These are phyloP conservation scores for Leuctra nigra DNA, from an alignment of 2,888 invertebrate genomes.

Conservation along the genomic window DNA sequence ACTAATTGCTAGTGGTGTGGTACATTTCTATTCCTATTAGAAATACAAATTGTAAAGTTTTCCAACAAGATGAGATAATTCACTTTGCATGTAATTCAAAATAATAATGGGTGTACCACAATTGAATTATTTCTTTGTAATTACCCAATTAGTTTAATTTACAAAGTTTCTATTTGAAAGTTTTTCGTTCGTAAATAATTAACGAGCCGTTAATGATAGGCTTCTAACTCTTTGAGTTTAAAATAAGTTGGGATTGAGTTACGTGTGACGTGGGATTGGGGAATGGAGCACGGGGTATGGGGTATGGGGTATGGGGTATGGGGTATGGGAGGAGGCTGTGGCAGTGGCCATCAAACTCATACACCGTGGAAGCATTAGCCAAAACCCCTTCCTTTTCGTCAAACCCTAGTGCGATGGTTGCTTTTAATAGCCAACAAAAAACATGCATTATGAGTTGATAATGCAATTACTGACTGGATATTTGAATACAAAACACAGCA, in stretches of 20 bases:
- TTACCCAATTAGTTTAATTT: conserved; percentile 14
- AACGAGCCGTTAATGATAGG: conserved; percentile 14
- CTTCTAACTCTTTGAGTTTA: conserved; percentile 3
- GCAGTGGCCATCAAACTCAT: neutral
- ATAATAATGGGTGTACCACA: conserved; percentile 14
- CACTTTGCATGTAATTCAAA: conserved; percentile 15
- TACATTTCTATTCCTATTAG: too few species aligned
- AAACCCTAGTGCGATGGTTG: too few species aligned
- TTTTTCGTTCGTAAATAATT: conserved; percentile 12
- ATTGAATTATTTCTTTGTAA: conserved; percentile 17
- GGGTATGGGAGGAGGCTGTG: neutral
- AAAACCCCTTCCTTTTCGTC: too few species aligned
- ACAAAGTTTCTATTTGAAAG: conserved; percentile 12
- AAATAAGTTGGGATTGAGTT: conserved; percentile 14
- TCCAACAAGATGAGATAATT: neutral
- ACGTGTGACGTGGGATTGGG: neutral
- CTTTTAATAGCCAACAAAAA: too few species aligned
- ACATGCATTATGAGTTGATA: neutral
- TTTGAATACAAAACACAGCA: too few species aligned
- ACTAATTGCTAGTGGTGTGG: too few species aligned
- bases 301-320: neutral
- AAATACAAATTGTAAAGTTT: conserved; percentile 16
- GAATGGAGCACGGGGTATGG: neutral
- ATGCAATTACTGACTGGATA: neutral
- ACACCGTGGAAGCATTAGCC: neutral